Percentiles rank a stretch among this genome's conserved stretches.
Evolutionary conservation across 1,140 invertebrate genomes (phyloP).

Genomic region (Brachionus calyciflorus): DNA sequence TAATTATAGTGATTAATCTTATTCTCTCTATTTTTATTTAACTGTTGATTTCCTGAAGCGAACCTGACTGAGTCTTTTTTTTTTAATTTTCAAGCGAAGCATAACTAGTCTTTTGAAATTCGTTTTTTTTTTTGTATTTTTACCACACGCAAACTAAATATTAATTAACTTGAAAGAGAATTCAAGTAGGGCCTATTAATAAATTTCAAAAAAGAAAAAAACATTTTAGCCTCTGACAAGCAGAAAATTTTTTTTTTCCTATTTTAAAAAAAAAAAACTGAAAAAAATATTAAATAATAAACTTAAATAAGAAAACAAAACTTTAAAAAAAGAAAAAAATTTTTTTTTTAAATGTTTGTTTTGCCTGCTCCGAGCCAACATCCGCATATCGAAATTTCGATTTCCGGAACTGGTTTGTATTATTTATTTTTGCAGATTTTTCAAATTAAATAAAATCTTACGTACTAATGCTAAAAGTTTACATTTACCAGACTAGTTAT

Average conservation of each 20-base stretch:
- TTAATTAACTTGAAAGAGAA: slow-evolving; percentile 31
- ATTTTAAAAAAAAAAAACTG: neutral
- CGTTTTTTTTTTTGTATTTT: neutral
- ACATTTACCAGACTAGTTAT: neutral
- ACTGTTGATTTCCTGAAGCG: slow-evolving; percentile 40
- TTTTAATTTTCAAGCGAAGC: too few species aligned
- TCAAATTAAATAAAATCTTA: too few species aligned
- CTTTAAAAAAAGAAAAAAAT: too few species aligned
- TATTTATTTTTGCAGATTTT: slow-evolving; percentile 32
- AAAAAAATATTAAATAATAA: neutral
- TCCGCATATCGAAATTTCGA: too few species aligned
- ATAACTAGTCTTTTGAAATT: neutral
- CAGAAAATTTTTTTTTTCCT: neutral
- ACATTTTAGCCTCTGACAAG: neutral
- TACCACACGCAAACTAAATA: slow-evolving; percentile 37
- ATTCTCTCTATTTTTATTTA: neutral
- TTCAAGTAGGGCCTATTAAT: neutral
- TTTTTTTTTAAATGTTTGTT: too few species aligned
- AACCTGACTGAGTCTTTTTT: slow-evolving; percentile 37
- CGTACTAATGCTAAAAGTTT: slow-evolving; percentile 19
- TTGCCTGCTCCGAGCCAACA: too few species aligned
- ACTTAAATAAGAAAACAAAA: neutral
- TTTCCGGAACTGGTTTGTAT: neutral
- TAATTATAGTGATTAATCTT: slow-evolving; percentile 41
- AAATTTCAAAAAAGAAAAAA: neutral